Percentiles rank a stretch among this genome's conserved stretches.
phyloP scores from a whole-genome alignment of 1,140 invertebrate species.

The Diuraphis noxia region DNA sequence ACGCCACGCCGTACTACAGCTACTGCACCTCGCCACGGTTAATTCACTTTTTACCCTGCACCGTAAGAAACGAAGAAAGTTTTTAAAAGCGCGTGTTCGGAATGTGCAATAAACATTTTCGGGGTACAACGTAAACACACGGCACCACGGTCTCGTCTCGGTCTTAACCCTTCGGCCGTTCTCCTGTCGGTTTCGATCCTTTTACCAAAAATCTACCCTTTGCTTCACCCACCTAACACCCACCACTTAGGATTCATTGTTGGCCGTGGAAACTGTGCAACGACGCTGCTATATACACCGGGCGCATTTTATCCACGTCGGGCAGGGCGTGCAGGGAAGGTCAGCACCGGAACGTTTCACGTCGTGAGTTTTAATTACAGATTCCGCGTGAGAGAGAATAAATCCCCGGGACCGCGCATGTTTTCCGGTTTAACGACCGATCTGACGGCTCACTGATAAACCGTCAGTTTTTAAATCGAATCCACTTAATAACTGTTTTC shows the following conservation, averaged over 20 bases:
- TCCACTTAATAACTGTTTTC: not conserved
- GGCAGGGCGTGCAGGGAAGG: not conserved
- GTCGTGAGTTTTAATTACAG: constrained; percentile 41
- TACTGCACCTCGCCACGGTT: not conserved
- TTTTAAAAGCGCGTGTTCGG: constrained; percentile 47
- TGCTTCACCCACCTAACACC: too few relatives aligned
- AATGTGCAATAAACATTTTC: constrained; percentile 49
- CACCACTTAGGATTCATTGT: not conserved
- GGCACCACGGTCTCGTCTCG: not conserved
- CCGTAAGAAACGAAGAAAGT: constrained; percentile 37
- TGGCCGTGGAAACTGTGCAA: not conserved
- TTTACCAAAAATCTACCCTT: not conserved
- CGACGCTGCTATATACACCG: not conserved
- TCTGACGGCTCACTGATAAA: not conserved
- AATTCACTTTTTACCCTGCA: constrained; percentile 32
- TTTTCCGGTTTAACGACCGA: not conserved
- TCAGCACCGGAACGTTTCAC: not conserved
- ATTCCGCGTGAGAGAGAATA: not conserved
- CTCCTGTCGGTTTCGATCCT: constrained; percentile 5
- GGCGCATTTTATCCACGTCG: not conserved
- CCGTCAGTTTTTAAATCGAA: not conserved
- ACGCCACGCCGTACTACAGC: not conserved
- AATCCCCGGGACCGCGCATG: not conserved
- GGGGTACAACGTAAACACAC: not conserved
- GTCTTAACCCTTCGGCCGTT: not conserved